Evolutionary conservation across 2,113 vertebrate genomes (phyloP).

Genomic region (Hymenochirus boettgeri): DNA sequence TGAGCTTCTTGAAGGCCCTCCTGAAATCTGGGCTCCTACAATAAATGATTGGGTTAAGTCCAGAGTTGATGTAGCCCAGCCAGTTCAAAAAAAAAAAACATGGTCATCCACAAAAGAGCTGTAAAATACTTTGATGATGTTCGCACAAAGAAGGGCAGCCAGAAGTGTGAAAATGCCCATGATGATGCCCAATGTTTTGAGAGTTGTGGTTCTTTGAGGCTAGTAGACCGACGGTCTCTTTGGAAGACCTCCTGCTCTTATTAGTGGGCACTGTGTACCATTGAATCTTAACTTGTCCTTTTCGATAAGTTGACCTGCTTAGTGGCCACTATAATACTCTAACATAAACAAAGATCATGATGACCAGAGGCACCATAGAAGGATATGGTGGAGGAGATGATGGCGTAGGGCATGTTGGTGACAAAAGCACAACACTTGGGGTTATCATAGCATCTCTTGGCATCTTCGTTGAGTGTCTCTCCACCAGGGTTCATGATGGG

Average conservation of each 20-base stretch:
- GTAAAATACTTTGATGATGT: conserved; percentile 78
- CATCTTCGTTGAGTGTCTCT: conserved; percentile 48
- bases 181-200: conserved; percentile 90
- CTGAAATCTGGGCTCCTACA: conserved; percentile 92
- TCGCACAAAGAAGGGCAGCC: conserved; percentile 91
- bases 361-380: conserved; percentile 87
- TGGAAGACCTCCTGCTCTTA: conserved; percentile 49
- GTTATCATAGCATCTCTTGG: conserved; percentile 61
- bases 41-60: conserved; percentile 95
- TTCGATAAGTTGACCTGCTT: conserved; percentile 75
- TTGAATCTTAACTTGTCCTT: conserved; percentile 73
- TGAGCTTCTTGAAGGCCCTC: conserved; percentile 79
- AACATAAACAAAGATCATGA: conserved; percentile 91
- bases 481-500: conserved; percentile 81
- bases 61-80: conserved; percentile 91
- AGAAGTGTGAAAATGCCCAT: conserved; percentile 94
- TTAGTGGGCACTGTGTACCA: conserved; percentile 12
- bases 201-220: conserved; percentile 84
- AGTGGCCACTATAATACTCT: conserved; percentile 82
- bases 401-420: conserved; percentile 74
- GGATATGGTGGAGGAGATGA: conserved; percentile 84
- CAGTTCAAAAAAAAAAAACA: conserved; percentile 85
- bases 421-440: conserved; percentile 80
- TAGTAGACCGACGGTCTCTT: conserved; percentile 70
- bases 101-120: conserved; percentile 50